Base-by-base conservation (phyloP, 2,113 vertebrate species). In the Malaclemys terrapin region DNA sequence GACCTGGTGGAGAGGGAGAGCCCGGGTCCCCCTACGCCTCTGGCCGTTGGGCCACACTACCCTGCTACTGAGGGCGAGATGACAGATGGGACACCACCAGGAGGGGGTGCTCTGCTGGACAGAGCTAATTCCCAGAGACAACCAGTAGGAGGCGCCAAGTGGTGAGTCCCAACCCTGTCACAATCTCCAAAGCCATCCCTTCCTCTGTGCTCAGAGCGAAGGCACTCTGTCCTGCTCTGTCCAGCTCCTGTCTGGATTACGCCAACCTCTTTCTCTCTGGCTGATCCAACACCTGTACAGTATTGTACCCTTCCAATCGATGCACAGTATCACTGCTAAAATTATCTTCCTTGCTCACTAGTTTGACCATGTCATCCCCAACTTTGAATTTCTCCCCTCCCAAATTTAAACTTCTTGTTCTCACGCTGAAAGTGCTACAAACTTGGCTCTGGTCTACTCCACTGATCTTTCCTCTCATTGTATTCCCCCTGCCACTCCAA, bases 251-350 rank as follows among this genome's bases (percentile, higher is more conserved):
- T 76, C 42, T 76, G 75, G 38, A 76, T 76, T 76, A 76, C 42
- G 14, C 12, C 42, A 87, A 54, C 50, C 83, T 82, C 47, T 90
- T 31, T 45, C 53, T 88, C 92, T 84, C 80, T 62, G 89, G 75
- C 84, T 52, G 65, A 94, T 84, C 16, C 91, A 5, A 22, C 53
- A 27, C 24, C 90, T 35, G 11, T 59, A 31, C 25, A 54, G 42
- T 90, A 25, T 45, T 65, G 57, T 52, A 11, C 56, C 42, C 45
- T 49, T 94, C 84, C 1, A 0, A 84, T 84, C 59, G 80, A 50
- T 94, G 54, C 19, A 80, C 85, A 54, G 53, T n/a, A 53, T 57
- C 27, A 78, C 65, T 90, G 42, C 80, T 91, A 87, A 90, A 96
- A 81, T 88, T 94, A 92, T 89, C 87, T 42, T 8, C 19, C 8